Conservation (phyloP, 2,888 invertebrate species). For the Tribolium freemani region DNA sequence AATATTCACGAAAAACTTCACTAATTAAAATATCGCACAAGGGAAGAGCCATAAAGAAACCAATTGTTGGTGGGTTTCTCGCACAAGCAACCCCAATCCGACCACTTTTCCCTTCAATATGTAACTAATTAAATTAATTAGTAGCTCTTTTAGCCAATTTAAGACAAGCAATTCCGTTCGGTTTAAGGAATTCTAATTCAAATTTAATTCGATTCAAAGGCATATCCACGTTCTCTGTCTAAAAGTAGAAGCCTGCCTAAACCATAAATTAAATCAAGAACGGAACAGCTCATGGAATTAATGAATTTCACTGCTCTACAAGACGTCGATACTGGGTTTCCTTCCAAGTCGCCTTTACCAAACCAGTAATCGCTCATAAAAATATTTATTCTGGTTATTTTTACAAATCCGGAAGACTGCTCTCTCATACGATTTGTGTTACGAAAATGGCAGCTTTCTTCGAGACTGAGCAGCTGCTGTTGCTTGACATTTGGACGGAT, state of each 20-base stretch:
- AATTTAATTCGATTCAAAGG: constrained; percentile 14
- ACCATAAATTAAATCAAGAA: constrained; percentile 23
- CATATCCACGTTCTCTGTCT: background rate
- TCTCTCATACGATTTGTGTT: background rate
- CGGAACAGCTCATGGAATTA: constrained; percentile 13
- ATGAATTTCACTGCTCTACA: constrained; percentile 3
- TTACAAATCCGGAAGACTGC: background rate
- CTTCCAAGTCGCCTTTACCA: background rate
- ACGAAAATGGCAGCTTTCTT: constrained; percentile 27
- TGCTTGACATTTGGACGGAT: constrained; percentile 31
- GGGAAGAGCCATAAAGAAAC: background rate
- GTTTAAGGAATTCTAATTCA: constrained; percentile 8
- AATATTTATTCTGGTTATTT: background rate
- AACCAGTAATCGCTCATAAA: constrained; percentile 7
- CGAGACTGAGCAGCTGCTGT: constrained; percentile 19
- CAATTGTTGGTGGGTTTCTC: background rate
- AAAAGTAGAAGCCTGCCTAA: constrained; percentile 12
- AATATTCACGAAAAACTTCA: too few species aligned
- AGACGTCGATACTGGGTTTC: constrained; percentile 3
- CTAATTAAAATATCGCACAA: background rate
- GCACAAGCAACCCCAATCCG: background rate
- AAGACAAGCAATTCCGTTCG: background rate
- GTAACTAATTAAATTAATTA: constrained; percentile 4
- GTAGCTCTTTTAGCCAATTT: background rate
- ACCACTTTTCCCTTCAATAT: background rate